Evolutionary conservation across 2,888 invertebrate species (phyloP), one percentile per base, ranked within the genome.

Genomic region (Heterodera filipjevi): DNA sequence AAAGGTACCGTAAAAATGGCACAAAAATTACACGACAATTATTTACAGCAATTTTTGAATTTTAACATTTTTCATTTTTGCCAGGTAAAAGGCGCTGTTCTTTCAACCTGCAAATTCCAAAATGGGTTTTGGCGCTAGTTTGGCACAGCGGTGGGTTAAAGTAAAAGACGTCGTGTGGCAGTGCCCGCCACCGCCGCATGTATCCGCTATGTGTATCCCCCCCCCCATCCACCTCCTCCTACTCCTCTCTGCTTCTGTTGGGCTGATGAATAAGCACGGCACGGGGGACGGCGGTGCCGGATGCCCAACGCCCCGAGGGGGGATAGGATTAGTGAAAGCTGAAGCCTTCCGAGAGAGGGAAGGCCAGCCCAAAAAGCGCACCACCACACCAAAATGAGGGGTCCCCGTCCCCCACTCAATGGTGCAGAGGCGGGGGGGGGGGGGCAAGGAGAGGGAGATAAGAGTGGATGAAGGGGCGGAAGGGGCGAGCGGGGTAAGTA

Each of bases 161-260:
- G 59, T 59, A 59, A 59, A 59, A 6, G 59, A 12, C 39, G 39
- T 39, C 39, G 39, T 39, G 39, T 39, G 39, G 39, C 59, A 10
- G 59, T 59, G 59, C 27, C 59, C 59, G 59, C 59, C 59, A 59
- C 59, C 59, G 59, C 27, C 59, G 59, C 27, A 59, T 59, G 59
- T 30, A 59, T 27, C 59, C 59, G 27, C 27, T 27, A 10, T 6
- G 27, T 27, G 27, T 22, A 3, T 49, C 14, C 19, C 27, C n/a
- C 59, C 1, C n/a, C 8, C 49, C 16, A 8, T 6, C 59, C 59
- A n/a, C 27, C 59, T 19, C 14, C 49, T 8, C 10, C n/a, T n/a
- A 27, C 1, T 27, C n/a, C n/a, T n/a, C n/a, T 5, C 53, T 22
- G 59, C 10, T 27, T 19, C 59, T 27, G 27, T 22, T 27, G 59